These are phyloP conservation scores for Ips nitidus DNA, from an alignment of 1,140 invertebrate genomes.

Conservation along the genomic window DNA sequence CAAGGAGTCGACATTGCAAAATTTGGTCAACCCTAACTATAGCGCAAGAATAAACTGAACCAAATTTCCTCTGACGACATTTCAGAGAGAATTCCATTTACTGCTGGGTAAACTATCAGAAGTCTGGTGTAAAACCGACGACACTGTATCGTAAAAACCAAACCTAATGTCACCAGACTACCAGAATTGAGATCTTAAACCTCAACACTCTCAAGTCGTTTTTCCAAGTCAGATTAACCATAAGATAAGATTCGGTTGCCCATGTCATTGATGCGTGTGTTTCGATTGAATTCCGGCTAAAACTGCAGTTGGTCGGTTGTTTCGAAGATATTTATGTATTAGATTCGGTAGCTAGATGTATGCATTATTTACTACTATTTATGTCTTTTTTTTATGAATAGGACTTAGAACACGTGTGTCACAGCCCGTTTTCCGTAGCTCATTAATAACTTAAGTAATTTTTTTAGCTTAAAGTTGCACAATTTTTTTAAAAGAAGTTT, in stretches of 20 bases:
- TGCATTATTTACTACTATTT: conserved; percentile 11
- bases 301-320: background rate
- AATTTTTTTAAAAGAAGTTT: no score
- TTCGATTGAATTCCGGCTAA: conserved; percentile 8
- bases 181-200: conserved; percentile 22
- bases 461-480: no score
- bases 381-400: conserved; percentile 5
- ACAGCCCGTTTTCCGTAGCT: background rate
- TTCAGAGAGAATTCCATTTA: background rate
- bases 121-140: background rate
- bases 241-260: conserved; percentile 7
- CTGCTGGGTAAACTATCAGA: no score
- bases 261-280: background rate
- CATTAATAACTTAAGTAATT: no score
- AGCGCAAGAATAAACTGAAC: no score
- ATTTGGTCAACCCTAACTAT: no score
- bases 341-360: conserved; percentile 22
- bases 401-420: conserved; percentile 8
- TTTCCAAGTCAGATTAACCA: conserved; percentile 19
- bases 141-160: background rate
- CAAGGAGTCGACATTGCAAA: background rate
- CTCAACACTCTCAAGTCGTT: conserved; percentile 21
- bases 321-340: conserved; percentile 2
- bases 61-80: no score
- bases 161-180: conserved; percentile 19